Evolutionary conservation across 37 sponge, comb jelly and placozoan species (phyloP).

Genomic region (Aplysina aerophoba): DNA sequence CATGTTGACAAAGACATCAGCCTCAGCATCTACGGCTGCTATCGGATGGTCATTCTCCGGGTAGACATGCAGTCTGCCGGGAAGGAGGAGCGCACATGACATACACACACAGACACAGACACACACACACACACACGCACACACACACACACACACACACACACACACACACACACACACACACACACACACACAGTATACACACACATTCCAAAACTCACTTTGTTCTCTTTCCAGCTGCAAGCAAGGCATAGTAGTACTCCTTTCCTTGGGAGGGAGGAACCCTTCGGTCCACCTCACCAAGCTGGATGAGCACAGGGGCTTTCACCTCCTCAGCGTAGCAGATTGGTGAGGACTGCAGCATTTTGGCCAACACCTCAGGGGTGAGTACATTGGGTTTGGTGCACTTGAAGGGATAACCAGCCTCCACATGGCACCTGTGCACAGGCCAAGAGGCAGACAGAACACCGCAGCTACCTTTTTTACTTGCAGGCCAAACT

Average conservation of each 20-base stretch:
- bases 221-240: slow-evolving; percentile 61
- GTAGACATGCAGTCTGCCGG: slow-evolving; percentile 70
- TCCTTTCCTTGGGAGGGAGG: slow-evolving; percentile 68
- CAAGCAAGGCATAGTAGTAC: slow-evolving; percentile 65
- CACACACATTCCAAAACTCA: slow-evolving; percentile 1
- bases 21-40: slow-evolving; percentile 62
- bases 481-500: no score
- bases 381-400: slow-evolving; percentile 31
- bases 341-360: slow-evolving; percentile 77
- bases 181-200: neutral
- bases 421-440: slow-evolving; percentile 73
- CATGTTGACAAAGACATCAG: slow-evolving; percentile 79
- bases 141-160: neutral
- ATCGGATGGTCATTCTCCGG: slow-evolving; percentile 85
- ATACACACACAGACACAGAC: no score
- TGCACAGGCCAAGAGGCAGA: no score
- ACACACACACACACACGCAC: neutral
- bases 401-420: slow-evolving; percentile 54
- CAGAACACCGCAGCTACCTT: no score
- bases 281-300: slow-evolving; percentile 56
- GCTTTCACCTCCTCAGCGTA: slow-evolving; percentile 71
- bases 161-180: neutral
- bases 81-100: neutral
- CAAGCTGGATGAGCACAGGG: slow-evolving; percentile 58
- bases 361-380: slow-evolving; percentile 55